A percentile compares a stretch with the other conserved stretches of the same genome.
phyloP scores from a whole-genome alignment of 2,797 vertebrate species.

The Potorous gilbertii region DNA sequence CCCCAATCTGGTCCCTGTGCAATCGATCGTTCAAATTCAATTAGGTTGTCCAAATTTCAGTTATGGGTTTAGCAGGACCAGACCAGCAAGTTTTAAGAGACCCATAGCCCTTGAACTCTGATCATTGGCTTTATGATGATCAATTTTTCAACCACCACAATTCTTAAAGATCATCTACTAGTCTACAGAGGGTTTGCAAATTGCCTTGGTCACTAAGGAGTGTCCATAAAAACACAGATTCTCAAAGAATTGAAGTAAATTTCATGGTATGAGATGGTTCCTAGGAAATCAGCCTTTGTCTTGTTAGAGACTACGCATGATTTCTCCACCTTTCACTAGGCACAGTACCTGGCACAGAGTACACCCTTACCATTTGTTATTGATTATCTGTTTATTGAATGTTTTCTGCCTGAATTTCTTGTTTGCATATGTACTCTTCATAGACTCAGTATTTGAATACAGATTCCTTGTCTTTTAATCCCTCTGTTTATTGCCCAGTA shows the following conservation, averaged over 20 bases:
- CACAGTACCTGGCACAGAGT: neutral
- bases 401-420: constrained; percentile 36
- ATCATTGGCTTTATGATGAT: neutral
- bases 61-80: neutral
- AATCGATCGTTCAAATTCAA: neutral
- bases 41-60: neutral
- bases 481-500: constrained; percentile 50
- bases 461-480: constrained; percentile 37
- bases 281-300: neutral
- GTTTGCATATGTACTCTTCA: constrained; percentile 1
- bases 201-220: neutral
- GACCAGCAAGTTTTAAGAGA: neutral
- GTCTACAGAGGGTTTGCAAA: neutral
- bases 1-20: neutral
- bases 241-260: neutral
- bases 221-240: neutral
- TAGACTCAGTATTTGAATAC: constrained; percentile 58
- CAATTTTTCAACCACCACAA: neutral
- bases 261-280: neutral
- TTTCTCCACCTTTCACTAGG: neutral
- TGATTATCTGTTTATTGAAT: constrained; percentile 33
- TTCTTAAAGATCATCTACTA: neutral
- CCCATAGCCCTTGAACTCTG: neutral
- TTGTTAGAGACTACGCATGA: neutral
- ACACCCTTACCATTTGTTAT: neutral